Evolutionary conservation across 2,113 vertebrate genomes (phyloP), one percentile per base, ranked within the genome.

Genomic region (Anguilla rostrata): DNA sequence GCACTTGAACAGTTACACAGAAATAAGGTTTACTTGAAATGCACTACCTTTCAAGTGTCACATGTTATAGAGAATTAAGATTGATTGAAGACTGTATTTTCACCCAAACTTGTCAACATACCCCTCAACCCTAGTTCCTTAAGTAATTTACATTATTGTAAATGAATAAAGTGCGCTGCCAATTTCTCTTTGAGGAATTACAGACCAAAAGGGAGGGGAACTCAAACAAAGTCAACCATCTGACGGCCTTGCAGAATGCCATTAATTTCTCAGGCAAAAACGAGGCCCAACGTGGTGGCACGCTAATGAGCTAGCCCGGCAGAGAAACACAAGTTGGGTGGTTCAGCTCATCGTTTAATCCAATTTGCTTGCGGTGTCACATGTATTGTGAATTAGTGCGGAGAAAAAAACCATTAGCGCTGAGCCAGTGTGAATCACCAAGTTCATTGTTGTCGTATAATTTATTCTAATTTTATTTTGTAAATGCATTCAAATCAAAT

Each of bases 271-370:
- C 79, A 81, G 84, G 56, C 78, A 89, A 86, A 81, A 87, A 88
- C 81, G 75, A 40, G 81, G 86, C 81, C 88, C 78, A 79, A 87
- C 81, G 75, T 79, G 56, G 78, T 15, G 63, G 86, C 85, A 34
- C 57, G 87, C 88, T 89, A 89, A 86, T 80, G 83, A 86, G 20
- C 87, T 85, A 78, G 56, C 90, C 91, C 83, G 85, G 82, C 34
- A 84, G 89, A 86, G 18, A 90, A 83, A 89, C 56, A 84, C 88
- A 29, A 12, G 75, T 87, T 84, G 57, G 78, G 86, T 84, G 89
- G 88, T 87, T 78, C 7, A 84, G 84, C 87, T 88, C 81, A 63
- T 91, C 83, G 89, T 90, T 88, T 88, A 91, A 90, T 92, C 89
- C 87, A 86, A 90, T 83, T 90, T 89, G 83, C 29, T 90, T 84